Evolutionary conservation across 2,797 vertebrate species (phyloP), one percentile per base, ranked within the genome.

Genomic region (Rhinatrema bivittatum): DNA sequence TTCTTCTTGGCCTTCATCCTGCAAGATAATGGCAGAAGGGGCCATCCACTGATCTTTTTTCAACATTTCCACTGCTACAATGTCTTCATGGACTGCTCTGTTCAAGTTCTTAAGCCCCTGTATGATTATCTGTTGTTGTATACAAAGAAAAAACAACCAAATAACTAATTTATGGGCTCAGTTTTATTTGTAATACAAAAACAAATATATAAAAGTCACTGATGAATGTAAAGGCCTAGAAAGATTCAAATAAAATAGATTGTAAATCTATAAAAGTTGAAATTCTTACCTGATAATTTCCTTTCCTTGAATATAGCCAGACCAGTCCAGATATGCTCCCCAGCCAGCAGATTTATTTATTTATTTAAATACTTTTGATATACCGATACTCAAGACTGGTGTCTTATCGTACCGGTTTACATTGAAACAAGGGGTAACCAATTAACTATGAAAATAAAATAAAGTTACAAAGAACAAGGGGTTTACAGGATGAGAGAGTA

Each of bases 91-190:
- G 43, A 98, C 72, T 1, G 94, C 90, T 70, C 94, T 77, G 56
- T 98, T 99, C 57, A 99, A 71, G 65, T 94, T 84, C 60, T 88
- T 86, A 32, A 98, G 81, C 45, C 96, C 96, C 56, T 97, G 93
- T 41, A 99, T 50, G 33, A 99, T 78, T 76, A 99, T 64, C 96
- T 99, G 60, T 51, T 53, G n/a, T n/a, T n/a, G n/a, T n/a, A n/a
- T 41, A 8, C 60, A 56, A 58, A 2, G 34, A 34, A 7, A 53
- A 38, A 3, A 10, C 6, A 10, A 20, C 19, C n/a, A n/a, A 19
- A 42, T 30, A 15, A 5, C 20, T 42, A 5, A 19, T 40, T 53
- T 6, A 6, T 27, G 18, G 6, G 15, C 7, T 23, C 10, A 42
- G 14, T 38, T 46, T 32, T 17, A 55, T 28, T n/a, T 3, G 4